These are phyloP conservation scores for Sturmia bella DNA, from an alignment of 2,888 invertebrate genomes.

Conservation along the genomic window DNA sequence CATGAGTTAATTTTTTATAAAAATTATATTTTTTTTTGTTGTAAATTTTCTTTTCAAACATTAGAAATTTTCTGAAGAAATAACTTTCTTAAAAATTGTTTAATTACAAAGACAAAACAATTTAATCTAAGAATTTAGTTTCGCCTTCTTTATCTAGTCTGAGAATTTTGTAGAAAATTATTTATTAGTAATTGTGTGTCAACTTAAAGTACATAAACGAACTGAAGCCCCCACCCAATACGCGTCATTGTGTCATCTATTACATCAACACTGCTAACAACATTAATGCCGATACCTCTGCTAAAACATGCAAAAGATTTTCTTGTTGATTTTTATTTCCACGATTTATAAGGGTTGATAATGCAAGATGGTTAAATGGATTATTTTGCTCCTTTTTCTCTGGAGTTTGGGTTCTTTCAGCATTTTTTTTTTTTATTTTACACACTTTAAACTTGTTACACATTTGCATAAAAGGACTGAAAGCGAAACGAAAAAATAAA, in stretches of 20 bases:
- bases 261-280: slow-evolving; percentile 28
- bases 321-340: slow-evolving; percentile 35
- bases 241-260: neutral
- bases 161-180: neutral
- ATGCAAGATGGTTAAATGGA: slow-evolving; percentile 64
- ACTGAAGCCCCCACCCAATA: slow-evolving; percentile 5
- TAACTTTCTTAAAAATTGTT: no score
- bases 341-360: slow-evolving; percentile 66
- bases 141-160: neutral
- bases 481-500: slow-evolving; percentile 50
- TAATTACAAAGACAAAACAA: no score
- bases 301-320: slow-evolving; percentile 14
- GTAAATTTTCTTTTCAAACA: no score
- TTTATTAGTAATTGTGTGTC: neutral
- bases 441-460: slow-evolving; percentile 53
- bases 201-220: neutral
- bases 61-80: no score
- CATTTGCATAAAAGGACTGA: slow-evolving; percentile 63
- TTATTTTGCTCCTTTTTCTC: slow-evolving; percentile 29
- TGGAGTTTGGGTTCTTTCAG: neutral
- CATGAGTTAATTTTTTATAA: no score
- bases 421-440: neutral
- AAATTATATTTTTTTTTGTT: no score
- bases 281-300: slow-evolving; percentile 10
- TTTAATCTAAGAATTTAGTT: no score